These are phyloP conservation scores for Alviniconcha strummeri DNA, from an alignment of 2,888 invertebrate species.

Conservation along the genomic window DNA sequence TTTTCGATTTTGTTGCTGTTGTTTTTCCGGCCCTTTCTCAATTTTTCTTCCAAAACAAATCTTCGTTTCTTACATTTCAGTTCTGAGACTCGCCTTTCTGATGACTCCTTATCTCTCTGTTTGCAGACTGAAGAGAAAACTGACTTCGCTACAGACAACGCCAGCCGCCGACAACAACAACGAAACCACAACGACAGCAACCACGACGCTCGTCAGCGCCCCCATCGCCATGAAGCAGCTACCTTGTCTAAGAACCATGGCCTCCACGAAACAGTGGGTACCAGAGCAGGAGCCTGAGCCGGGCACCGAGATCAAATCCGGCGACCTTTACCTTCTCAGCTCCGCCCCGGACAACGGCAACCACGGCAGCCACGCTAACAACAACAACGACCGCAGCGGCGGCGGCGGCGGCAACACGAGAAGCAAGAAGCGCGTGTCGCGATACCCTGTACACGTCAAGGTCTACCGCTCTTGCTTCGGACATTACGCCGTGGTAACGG, in stretches of 20 bases:
- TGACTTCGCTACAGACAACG: background rate
- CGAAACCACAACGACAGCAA: background rate
- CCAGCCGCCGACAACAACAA: no score
- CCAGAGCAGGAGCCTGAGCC: slow-evolving; percentile 24
- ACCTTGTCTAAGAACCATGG: background rate
- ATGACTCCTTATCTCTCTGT: background rate
- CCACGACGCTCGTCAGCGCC: background rate
- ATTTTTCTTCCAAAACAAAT: no score
- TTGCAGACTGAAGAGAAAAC: background rate
- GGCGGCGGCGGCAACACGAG: background rate
- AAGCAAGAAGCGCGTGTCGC: slow-evolving; percentile 1
- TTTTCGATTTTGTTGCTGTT: no score
- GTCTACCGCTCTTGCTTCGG: slow-evolving; percentile 37
- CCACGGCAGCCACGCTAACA: background rate
- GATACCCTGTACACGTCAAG: slow-evolving; percentile 39
- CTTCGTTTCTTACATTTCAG: no score
- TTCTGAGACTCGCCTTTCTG: no score
- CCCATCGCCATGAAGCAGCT: slow-evolving; percentile 21
- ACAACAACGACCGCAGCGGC: background rate
- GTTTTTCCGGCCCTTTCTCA: no score
- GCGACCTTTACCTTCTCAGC: slow-evolving; percentile 32
- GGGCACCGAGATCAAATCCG: slow-evolving; percentile 23
- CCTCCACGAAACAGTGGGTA: slow-evolving; percentile 22
- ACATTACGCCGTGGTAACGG: slow-evolving; percentile 36
- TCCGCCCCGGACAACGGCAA: background rate